Percentiles rank a stretch among this genome's conserved stretches.
Conservation (phyloP, 2,797 vertebrate species). For the Clarias fuscus region DNA sequence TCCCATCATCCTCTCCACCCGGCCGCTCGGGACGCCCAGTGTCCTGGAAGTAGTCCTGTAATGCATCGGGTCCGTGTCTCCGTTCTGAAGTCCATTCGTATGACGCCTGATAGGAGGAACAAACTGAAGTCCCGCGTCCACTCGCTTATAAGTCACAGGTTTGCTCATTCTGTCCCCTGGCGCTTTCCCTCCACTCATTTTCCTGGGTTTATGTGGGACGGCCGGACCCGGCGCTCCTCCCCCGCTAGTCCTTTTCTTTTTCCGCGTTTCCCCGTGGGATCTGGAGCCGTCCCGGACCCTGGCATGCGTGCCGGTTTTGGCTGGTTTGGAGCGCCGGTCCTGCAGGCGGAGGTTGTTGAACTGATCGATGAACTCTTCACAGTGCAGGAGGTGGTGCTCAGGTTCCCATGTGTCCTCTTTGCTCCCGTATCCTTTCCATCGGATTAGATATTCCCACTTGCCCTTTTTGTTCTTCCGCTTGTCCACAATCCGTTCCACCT, state of each 20-base stretch:
- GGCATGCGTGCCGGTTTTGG: conserved; percentile 76
- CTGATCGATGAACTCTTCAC: conserved; percentile 96
- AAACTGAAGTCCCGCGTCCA: conserved; percentile 83
- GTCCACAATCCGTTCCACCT: conserved; percentile 98
- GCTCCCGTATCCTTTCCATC: conserved; percentile 96
- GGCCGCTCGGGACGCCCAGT: conserved; percentile 63
- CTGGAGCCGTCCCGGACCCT: conserved; percentile 74
- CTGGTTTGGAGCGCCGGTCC: conserved; percentile 80
- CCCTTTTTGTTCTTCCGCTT: conserved; percentile 97
- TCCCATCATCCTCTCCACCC: conserved; percentile 71
- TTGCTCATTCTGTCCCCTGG: conserved; percentile 82
- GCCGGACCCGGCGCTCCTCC: conserved; percentile 60
- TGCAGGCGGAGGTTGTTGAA: conserved; percentile 87
- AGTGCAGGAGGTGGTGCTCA: conserved; percentile 91
- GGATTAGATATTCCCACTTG: conserved; percentile 96
- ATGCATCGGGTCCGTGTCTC: conserved; percentile 79
- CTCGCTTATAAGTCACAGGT: conserved; percentile 85
- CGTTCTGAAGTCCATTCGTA: conserved; percentile 86
- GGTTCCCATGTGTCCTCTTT: conserved; percentile 98
- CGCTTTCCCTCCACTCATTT: conserved; percentile 73
- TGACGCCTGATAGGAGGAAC: conserved; percentile 82
- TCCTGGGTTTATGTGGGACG: conserved; percentile 79
- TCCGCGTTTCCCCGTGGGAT: conserved; percentile 79
- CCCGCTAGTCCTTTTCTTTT: conserved; percentile 82
- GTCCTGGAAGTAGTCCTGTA: conserved; percentile 80